Percentiles rank a stretch among this genome's conserved stretches.
These are phyloP conservation scores for Corvus hawaiiensis DNA, from an alignment of 2,113 vertebrate genomes.

Conservation along the genomic window DNA sequence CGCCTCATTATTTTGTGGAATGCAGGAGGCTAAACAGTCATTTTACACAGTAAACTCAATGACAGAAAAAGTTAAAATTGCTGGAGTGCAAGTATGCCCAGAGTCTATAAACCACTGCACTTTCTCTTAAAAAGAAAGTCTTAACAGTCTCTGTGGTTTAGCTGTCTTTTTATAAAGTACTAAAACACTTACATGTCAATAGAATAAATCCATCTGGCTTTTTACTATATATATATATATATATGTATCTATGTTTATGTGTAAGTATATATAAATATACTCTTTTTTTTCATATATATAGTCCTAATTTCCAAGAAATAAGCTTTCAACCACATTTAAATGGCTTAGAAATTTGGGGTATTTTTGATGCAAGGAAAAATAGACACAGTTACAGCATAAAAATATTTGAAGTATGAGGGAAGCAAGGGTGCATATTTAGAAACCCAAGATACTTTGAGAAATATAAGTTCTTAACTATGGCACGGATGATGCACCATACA, in stretches of 20 bases:
- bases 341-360: not conserved
- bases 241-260: not conserved
- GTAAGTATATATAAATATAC: not conserved
- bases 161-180: not conserved
- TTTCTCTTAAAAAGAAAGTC: not conserved
- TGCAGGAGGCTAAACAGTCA: not conserved
- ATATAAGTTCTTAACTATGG: not conserved
- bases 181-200: not conserved
- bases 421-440: not conserved
- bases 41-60: not conserved
- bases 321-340: not conserved
- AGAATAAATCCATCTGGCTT: not conserved
- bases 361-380: not conserved
- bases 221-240: not conserved
- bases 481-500: not conserved
- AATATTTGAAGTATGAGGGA: not conserved
- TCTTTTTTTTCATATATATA: not conserved
- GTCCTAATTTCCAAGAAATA: not conserved
- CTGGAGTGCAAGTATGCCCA: not conserved
- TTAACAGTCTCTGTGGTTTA: not conserved
- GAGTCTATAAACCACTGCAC: not conserved
- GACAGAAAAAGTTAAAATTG: not conserved
- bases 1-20: not conserved
- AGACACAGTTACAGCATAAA: not conserved
- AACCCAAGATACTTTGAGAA: not conserved